Evolutionary conservation across 2,888 invertebrate genomes (phyloP).

Genomic region (Meloe dianella): DNA sequence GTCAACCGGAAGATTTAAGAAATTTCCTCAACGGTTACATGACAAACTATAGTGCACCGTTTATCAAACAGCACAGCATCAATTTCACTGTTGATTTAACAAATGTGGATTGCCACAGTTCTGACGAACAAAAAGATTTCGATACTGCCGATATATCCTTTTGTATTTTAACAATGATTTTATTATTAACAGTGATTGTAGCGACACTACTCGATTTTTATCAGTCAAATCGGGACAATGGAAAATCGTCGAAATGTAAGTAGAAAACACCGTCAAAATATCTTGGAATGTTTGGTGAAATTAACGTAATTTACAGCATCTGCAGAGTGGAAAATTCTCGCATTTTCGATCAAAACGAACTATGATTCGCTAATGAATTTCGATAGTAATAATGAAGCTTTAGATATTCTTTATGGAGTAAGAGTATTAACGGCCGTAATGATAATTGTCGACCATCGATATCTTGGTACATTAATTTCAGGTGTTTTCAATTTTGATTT

Average conservation of each 20-base stretch:
- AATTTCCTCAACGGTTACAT: conserved; percentile 41
- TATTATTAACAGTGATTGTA: conserved; percentile 49
- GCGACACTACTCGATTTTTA: conserved; percentile 55
- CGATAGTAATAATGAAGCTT: conserved; percentile 57
- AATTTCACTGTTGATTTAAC: conserved; percentile 45
- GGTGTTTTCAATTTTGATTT: conserved; percentile 64
- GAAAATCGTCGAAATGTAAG: conserved; percentile 47
- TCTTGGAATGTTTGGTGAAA: too few species aligned
- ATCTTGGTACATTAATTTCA: conserved; percentile 63
- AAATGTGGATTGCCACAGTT: conserved; percentile 49
- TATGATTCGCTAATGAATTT: conserved; percentile 57
- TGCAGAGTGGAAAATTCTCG: conserved; percentile 40
- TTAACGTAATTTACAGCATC: too few species aligned
- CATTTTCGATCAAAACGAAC: conserved; percentile 54
- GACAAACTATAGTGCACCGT: conserved; percentile 44
- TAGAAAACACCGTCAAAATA: too few species aligned
- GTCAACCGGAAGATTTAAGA: conserved; percentile 42
- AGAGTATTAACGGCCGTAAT: conserved; percentile 65
- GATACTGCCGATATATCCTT: conserved; percentile 53
- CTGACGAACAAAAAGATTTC: conserved; percentile 44
- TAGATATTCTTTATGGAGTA: conserved; percentile 66
- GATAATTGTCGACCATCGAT: conserved; percentile 64
- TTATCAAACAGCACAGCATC: conserved; percentile 42
- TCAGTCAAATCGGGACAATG: conserved; percentile 38
- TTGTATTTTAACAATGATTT: conserved; percentile 48